Percentiles rank a stretch among this genome's conserved stretches.
These are phyloP conservation scores for Meriones unguiculatus DNA, from an alignment of 2,113 vertebrate species.

Conservation along the genomic window DNA sequence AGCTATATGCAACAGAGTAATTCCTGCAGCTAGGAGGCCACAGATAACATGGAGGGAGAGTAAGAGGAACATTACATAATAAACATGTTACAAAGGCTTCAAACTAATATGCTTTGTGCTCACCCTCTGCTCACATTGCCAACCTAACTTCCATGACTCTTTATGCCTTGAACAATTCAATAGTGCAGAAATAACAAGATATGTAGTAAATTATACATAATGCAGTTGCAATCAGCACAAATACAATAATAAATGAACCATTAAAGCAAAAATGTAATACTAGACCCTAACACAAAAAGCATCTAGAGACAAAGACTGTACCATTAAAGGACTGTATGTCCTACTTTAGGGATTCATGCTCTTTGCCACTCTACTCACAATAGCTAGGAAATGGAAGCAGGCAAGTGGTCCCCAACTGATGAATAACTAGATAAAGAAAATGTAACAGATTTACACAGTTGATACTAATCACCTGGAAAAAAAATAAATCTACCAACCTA, in stretches of 20 bases:
- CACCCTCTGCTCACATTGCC: background rate
- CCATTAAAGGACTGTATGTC: background rate
- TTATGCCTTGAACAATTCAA: background rate
- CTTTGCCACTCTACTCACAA: background rate
- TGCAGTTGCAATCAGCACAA: background rate
- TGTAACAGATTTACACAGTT: background rate
- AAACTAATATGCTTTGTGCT: background rate
- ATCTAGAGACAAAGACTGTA: background rate
- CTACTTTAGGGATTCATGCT: background rate
- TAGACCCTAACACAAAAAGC: background rate
- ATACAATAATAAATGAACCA: background rate
- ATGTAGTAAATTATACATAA: no score
- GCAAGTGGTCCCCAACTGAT: no score
- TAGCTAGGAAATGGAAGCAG: background rate
- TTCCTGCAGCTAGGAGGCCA: background rate
- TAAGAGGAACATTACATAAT: background rate
- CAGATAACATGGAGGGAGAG: background rate
- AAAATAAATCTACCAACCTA: no score
- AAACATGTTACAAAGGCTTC: background rate
- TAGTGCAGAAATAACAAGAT: background rate
- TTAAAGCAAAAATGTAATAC: background rate
- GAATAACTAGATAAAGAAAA: background rate
- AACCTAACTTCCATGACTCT: accelerated
- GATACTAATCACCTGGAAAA: background rate
- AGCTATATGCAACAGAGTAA: background rate